Evolutionary conservation across 2,797 vertebrate genomes (phyloP), one percentile per base, ranked within the genome.

Genomic region (Cercopithecus neglectus): DNA sequence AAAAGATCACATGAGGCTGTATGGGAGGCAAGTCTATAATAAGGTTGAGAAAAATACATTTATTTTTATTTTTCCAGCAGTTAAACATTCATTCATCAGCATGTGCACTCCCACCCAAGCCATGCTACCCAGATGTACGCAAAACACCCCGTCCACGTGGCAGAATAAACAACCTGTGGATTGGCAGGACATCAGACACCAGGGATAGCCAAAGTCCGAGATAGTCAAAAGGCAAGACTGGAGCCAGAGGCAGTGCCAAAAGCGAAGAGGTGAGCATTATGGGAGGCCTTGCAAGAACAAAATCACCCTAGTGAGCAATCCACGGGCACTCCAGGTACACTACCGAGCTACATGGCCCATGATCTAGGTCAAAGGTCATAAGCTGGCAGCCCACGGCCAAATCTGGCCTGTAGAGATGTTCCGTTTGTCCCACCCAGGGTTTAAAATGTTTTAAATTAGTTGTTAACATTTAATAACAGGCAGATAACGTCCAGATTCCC

Each of bases 141-240:
- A 88, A 95, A 92, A 91, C 80, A 33, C 41, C 13, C 13, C 2
- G 44, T 78, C 93, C 91, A 87, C 8, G 0, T 8, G 87, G 83
- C 24, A 95, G 90, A 78, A 90, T 85, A 97, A 98, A 96, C 90
- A 97, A 64, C 41, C 17, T 5, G 13, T 8, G 87, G 80, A 82
- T 76, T 97, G 95, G 97, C 96, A 97, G 90, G 87, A 94, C 95
- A 97, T 95, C 94, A 95, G 96, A 97, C 24, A 94, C 72, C 50
- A 78, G 74, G 80, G 36, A 59, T 33, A 82, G 92, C 22, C 95
- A 81, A 82, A 95, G 97, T 75, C 88, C 4, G 0, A 96, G 96
- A 89, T 0, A 57, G 70, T 93, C 79, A 39, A 83, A 93, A 91
- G 64, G 82, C 67, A 91, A 93, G 89, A 24, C 48, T 24, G 14